These are phyloP conservation scores for Drosophila suzukii DNA, from an alignment of 1,140 invertebrate genomes.

Conservation along the genomic window DNA sequence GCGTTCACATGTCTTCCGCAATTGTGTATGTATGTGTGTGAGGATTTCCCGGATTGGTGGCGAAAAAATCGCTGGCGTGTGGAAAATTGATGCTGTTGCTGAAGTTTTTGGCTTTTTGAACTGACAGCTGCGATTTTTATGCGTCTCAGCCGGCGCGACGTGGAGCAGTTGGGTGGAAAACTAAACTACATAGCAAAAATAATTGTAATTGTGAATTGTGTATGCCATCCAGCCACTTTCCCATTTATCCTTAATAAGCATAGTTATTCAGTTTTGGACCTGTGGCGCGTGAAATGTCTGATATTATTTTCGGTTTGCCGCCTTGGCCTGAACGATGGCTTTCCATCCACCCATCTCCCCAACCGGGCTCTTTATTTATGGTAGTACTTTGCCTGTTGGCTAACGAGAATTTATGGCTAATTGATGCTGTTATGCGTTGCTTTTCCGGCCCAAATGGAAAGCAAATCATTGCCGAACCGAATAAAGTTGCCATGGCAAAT, in stretches of 20 bases:
- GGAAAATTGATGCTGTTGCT: slow-evolving; percentile 76
- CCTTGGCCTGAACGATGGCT: slow-evolving; percentile 41
- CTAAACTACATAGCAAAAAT: slow-evolving; percentile 69
- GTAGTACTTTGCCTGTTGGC: slow-evolving; percentile 29
- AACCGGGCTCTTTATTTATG: slow-evolving; percentile 42
- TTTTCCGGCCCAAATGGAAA: slow-evolving; percentile 17
- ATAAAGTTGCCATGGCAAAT: slow-evolving; percentile 19
- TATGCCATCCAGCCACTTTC: not conserved
- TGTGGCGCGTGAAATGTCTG: slow-evolving; percentile 33
- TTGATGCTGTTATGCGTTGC: slow-evolving; percentile 53
- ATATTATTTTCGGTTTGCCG: slow-evolving; percentile 42
- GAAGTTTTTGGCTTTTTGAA: slow-evolving; percentile 83
- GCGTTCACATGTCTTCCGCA: slow-evolving; percentile 66
- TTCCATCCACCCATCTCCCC: slow-evolving; percentile 22
- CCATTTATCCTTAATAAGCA: slow-evolving; percentile 9
- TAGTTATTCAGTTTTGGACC: slow-evolving; percentile 22
- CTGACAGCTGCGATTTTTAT: slow-evolving; percentile 81
- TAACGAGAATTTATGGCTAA: slow-evolving; percentile 74
- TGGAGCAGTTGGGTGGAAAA: slow-evolving; percentile 24
- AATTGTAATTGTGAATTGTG: slow-evolving; percentile 78
- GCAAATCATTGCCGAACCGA: slow-evolving; percentile 27
- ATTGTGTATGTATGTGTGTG: slow-evolving; percentile 32
- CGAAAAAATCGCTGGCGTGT: slow-evolving; percentile 65
- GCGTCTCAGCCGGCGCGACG: slow-evolving; percentile 50
- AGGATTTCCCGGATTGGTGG: slow-evolving; percentile 30